A percentile compares a stretch with the other conserved stretches of the same genome.
These are phyloP conservation scores for Oryzias melastigma DNA, from an alignment of 2,113 vertebrate genomes.

Conservation along the genomic window DNA sequence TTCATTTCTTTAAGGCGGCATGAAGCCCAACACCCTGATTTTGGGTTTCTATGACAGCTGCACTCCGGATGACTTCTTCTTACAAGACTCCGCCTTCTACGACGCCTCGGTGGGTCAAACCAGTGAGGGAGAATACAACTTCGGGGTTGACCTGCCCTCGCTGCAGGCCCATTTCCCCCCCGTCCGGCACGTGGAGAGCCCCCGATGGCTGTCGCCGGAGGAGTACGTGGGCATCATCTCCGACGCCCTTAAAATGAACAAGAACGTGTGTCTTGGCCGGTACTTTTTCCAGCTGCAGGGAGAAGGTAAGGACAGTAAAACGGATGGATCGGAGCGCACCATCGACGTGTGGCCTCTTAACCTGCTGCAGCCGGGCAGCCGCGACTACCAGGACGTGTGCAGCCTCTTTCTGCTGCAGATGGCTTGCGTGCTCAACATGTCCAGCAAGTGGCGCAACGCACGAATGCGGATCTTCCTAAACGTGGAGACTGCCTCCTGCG, in stretches of 20 bases:
- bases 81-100: constrained; percentile 83
- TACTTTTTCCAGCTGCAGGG: constrained; percentile 79
- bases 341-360: constrained; percentile 92
- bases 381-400: constrained; percentile 83
- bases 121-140: constrained; percentile 74
- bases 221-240: constrained; percentile 88
- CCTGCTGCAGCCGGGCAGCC: constrained; percentile 79
- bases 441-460: constrained; percentile 83
- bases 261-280: constrained; percentile 87
- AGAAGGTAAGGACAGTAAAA: constrained; percentile 59
- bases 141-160: constrained; percentile 82
- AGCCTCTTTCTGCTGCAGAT: constrained; percentile 92
- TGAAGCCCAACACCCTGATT: constrained; percentile 91
- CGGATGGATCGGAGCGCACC: constrained; percentile 59
- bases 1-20: constrained; percentile 78
- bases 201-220: constrained; percentile 77
- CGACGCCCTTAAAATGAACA: constrained; percentile 90
- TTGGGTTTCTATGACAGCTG: constrained; percentile 88
- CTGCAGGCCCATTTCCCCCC: constrained; percentile 87
- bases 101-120: constrained; percentile 43
- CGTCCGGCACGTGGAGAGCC: constrained; percentile 79
- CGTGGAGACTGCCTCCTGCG: constrained; percentile 76
- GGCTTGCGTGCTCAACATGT: constrained; percentile 92
- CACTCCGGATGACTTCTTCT: constrained; percentile 87
- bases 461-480: constrained; percentile 89